Evolutionary conservation across 1,140 invertebrate genomes (phyloP), one percentile per base, ranked within the genome.

Genomic region (Meloidogyne hapla): DNA sequence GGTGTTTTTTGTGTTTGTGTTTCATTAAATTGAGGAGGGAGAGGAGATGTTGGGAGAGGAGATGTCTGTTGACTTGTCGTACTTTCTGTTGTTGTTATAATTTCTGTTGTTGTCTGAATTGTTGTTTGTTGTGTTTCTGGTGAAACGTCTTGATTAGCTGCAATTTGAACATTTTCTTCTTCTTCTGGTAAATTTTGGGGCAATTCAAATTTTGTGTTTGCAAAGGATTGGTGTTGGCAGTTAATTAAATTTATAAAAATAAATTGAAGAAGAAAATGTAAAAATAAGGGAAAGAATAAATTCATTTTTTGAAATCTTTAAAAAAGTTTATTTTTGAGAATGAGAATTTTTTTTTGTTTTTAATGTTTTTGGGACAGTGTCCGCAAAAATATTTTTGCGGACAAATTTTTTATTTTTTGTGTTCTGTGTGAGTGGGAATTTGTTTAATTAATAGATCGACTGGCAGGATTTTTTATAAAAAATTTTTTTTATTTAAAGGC

Each of bases 171-270:
- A 18, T 48, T 23, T 23, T 33, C 26, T 28, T 81, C 80, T 66
- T 82, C 81, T 25, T 64, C 45, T 8, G 81, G 81, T 67, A 82
- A 68, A 70, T 74, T 67, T 26, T 75, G 28, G 38, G 67, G 72
- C 61, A 82, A 72, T 21, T 82, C 81, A 62, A 82, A 82, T 78
- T 81, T 84, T 13, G 81, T 84, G 42, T 74, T 65, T n/a, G 78
- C 82, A 78, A 82, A 82, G 8, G 75, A 77, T 75, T 64, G 45
- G n/a, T 81, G 81, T 62, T 68, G 62, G 10, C 15, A 25, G 26
- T 42, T 23, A 13, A 73, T 38, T 38, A 63, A 18, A 38, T 28
- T 61, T 4, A n/a, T 23, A 65, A 25, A 15, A 33, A 12, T 18
- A 23, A 72, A 61, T 33, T 15, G 21, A 63, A 62, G n/a, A 18